Percentiles rank a stretch among this genome's conserved stretches.
Conservation (phyloP, 2,113 vertebrate species). For the Zosterops pallidus region DNA sequence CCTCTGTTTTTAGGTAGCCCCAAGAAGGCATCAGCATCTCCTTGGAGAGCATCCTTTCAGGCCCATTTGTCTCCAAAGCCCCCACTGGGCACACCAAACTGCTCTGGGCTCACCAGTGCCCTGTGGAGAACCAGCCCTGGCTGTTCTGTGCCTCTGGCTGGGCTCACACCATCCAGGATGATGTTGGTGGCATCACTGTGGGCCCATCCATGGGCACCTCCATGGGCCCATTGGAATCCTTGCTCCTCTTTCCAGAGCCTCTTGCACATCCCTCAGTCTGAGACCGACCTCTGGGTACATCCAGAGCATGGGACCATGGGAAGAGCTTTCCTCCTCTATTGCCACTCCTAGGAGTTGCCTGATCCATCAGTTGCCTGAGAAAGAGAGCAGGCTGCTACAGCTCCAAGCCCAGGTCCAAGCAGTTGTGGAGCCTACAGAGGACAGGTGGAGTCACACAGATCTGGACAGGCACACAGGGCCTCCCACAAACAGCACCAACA, state of each 20-base stretch:
- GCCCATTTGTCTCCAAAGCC: not conserved
- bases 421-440: not conserved
- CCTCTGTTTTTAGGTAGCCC: not conserved
- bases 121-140: not conserved
- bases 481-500: not conserved
- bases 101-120: not conserved
- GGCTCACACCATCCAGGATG: not conserved
- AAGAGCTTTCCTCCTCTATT: not conserved
- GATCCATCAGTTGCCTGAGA: not conserved
- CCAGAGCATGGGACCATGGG: not conserved
- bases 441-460: not conserved
- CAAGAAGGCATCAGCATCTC: not conserved
- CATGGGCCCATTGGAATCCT: not conserved
- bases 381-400: not conserved
- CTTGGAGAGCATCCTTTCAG: not conserved
- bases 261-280: not conserved
- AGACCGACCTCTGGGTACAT: not conserved
- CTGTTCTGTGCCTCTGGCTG: not conserved
- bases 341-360: not conserved
- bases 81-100: not conserved
- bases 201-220: not conserved
- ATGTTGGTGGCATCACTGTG: fast-evolving
- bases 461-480: not conserved
- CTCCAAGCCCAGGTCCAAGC: not conserved
- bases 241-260: not conserved